Evolutionary conservation across 1,140 invertebrate genomes (phyloP), one percentile per base, ranked within the genome.

Genomic region (Pogonomyrmex californicus): DNA sequence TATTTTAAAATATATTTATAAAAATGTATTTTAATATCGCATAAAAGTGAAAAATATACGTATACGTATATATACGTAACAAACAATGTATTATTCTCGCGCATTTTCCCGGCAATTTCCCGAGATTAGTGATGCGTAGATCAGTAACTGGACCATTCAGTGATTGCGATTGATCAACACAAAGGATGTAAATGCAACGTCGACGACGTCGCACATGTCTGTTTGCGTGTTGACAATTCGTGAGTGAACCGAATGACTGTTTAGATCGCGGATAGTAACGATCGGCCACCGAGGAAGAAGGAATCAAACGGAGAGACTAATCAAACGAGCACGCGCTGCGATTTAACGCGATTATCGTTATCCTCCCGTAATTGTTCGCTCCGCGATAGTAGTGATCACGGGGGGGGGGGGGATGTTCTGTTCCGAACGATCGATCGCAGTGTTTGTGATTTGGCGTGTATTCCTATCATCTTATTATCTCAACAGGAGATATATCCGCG

Each of bases 291-390:
- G 60, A 56, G 68, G 79, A 83, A 83, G 79, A 83, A 83, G 79
- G 79, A 60, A 83, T 83, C 79, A 83, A 83, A 83, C 79, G 79
- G n/a, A n/a, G 68, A 23, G 33, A 9, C 79, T 83, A 60, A 83
- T 75, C 79, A 83, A 73, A 83, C 79, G 54, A 83, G 41, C 68
- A 83, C 54, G 68, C 68, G 30, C 54, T 23, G 33, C 23, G 68
- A 73, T 83, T 73, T 75, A 83, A 83, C 56, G 30, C 56, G 68
- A 83, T 83, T 73, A 83, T 62, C 68, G 33, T 83, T 83, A 83
- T 73, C 68, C 79, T 38, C 41, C 23, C 36, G 23, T 47, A 82
- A 71, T 71, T 58, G 66, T 4, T 71, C 54, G 41, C 79, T 60
- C 41, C 14, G 68, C 47, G 66, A 73, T 75, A 49, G 68, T 47